Conservation (phyloP, 1,140 invertebrate species). For the Zeugodacus cucurbitae region DNA sequence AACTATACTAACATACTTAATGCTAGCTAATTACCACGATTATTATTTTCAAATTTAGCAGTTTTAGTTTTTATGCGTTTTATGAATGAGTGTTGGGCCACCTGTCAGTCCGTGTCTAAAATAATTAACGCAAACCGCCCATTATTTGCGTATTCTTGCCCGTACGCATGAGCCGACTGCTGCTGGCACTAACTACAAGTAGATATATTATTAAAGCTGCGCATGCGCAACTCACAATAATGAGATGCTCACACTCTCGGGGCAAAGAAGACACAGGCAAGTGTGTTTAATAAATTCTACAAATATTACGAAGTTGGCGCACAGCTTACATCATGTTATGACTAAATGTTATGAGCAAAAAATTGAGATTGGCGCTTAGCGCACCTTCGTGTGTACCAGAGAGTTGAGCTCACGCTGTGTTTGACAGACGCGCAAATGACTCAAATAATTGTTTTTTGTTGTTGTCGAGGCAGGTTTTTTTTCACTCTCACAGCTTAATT, state of each 20-base stretch:
- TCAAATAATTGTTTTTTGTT: not conserved
- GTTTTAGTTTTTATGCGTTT: not conserved
- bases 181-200: too few species aligned
- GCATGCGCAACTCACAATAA: not conserved
- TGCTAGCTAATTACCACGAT: too few species aligned
- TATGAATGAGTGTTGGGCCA: not conserved
- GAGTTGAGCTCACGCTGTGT: not conserved
- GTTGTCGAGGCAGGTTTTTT: not conserved
- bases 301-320: not conserved
- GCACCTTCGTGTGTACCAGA: not conserved
- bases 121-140: not conserved
- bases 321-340: slow-evolving; percentile 4
- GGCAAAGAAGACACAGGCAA: not conserved
- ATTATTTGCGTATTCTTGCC: not conserved
- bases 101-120: not conserved
- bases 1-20: too few species aligned
- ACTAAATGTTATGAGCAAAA: not conserved
- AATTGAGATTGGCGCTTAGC: not conserved
- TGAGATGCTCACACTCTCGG: not conserved
- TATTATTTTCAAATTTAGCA: too few species aligned
- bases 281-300: not conserved
- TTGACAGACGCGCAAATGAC: slow-evolving; percentile 6
- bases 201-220: not conserved
- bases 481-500: not conserved
- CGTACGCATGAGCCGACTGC: not conserved